phyloP scores from a whole-genome alignment of 2,113 vertebrate genomes.

The Pomatostomus ruficeps region DNA sequence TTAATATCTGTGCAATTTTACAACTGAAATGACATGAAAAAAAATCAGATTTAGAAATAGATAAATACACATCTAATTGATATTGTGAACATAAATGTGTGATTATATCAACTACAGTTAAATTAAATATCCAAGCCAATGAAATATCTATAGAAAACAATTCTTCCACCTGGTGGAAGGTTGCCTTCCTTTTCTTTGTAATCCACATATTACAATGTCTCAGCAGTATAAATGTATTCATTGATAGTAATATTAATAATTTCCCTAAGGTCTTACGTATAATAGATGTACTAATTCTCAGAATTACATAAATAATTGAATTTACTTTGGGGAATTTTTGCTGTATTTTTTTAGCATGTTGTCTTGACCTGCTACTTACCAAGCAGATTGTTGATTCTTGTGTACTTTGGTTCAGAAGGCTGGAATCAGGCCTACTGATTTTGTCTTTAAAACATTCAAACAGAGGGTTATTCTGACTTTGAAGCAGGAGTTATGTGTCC shows the following conservation, averaged over 20 bases:
- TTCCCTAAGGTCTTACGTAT: background rate
- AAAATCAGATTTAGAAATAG: background rate
- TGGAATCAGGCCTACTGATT: background rate
- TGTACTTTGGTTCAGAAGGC: background rate
- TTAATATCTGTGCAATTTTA: background rate
- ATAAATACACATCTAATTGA: background rate
- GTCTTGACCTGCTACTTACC: background rate
- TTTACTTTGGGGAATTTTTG: background rate
- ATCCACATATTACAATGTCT: background rate
- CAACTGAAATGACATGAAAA: background rate
- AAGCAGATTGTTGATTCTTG: background rate
- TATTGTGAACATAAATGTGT: background rate
- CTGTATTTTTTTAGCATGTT: background rate
- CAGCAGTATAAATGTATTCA: background rate
- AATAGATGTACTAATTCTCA: background rate
- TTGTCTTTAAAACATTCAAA: background rate
- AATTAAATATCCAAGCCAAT: background rate
- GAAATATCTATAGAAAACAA: background rate
- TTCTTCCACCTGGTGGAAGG: background rate
- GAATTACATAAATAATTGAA: background rate
- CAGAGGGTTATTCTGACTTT: background rate
- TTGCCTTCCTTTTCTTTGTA: background rate
- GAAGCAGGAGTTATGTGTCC: background rate
- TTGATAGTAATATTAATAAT: background rate
- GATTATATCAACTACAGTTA: background rate